Evolutionary conservation across 2,888 invertebrate species (phyloP), one percentile per base, ranked within the genome.

Genomic region (Patella pellucida): DNA sequence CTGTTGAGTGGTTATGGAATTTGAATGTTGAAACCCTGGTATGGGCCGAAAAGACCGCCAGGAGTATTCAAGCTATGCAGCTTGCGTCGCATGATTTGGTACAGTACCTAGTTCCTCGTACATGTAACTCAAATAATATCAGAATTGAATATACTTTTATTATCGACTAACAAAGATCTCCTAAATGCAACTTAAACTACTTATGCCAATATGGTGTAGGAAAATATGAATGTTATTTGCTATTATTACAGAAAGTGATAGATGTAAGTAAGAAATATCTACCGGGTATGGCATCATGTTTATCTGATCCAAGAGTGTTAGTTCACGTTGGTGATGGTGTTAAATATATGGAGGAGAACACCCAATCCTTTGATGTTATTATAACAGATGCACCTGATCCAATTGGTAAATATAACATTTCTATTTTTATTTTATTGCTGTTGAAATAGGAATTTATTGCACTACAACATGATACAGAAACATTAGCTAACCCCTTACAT

Each of bases 321-420:
- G 92, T 99, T 0, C 94, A 94, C 87, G 94, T 98, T 69, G 96
- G 96, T 0, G 99, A 99, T 91, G 99, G 99, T 0, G 96, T 97
- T 87, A 95, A 97, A 85, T 99, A 96, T 90, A 95, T 99, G 94
- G 95, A 95, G 87, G 93, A 95, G 72, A 92, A 97, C 88, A 93
- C 93, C 74, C 93, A 94, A 62, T 94, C 95, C 91, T 99, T 97
- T 90, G 99, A 99, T 92, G 96, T 99, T 68, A 97, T 99, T 81
- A 98, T 99, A 75, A 99, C 99, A 0, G 99, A 99, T 91, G 97
- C 98, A 81, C 97, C 98, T 71, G 99, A 99, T 92, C 99, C 99
- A 0, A 93, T 98, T 51, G 99, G 98, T 93, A 86, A 89, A 79
- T 78, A 41, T 9, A 41, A 41, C 9, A 3, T 68, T 27, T 16